Base-by-base conservation (phyloP, 2,797 vertebrate species). In the Tangara arthus region DNA sequence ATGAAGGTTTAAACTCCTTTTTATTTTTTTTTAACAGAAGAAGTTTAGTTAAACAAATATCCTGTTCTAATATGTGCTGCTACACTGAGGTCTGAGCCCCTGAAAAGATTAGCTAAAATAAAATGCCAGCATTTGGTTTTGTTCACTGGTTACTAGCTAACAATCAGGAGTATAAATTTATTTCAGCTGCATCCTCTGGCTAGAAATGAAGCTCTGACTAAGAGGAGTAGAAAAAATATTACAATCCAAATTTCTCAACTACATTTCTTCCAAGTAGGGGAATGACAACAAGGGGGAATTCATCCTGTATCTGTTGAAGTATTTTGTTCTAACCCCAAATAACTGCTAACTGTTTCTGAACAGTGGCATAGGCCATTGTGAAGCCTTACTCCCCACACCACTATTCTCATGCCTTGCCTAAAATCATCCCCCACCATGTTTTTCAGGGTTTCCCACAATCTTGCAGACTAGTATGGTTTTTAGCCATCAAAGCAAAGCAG, bases 181-280 rank as follows among this genome's bases (percentile, higher is more conserved):
- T 61, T 94, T 92, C 93, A 91, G 81, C 81, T 79, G 41, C 92
- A 87, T 77, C 35, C 44, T 77, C 81, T 93, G 88, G 86, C 90
- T 89, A 53, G 68, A 90, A 95, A 89, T 61, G 20, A 53, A 92
- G 44, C 61, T 85, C 64, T 95, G 66, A 84, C 63, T 96, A 87
- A 87, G 59, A 94, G 34, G 20, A 21, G 11, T 75, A 95, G 52
- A 95, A 90, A 89, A 90, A 49, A 83, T 63, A 86, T 26, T 39
- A 55, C 53, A 88, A 69, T 63, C 49, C 66, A 86, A 93, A 82
- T 95, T 77, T 84, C 66, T 94, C 35, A 83, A 21, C 41, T 63
- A 66, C 27, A 46, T 88, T 91, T 88, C 39, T 53, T 88, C 68
- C 71, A 90, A 73, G 64, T 32, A 89, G 12, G 22, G 55, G 27